These are phyloP conservation scores for Biston stratarius DNA, from an alignment of 2,888 invertebrate species.

Conservation along the genomic window DNA sequence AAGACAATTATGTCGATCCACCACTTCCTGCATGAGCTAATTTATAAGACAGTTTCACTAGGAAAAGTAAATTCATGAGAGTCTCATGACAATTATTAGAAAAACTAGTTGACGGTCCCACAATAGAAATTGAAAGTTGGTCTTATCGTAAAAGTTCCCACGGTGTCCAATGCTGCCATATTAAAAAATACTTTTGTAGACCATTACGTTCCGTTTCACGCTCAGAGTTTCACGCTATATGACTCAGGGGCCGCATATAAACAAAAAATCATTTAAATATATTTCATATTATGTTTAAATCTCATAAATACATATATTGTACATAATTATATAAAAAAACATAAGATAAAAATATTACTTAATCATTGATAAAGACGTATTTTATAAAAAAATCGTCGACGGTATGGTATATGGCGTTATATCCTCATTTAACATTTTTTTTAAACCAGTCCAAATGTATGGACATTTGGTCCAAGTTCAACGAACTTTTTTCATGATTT, in stretches of 20 bases:
- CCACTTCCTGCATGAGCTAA: slow-evolving; percentile 29
- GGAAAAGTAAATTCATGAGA: slow-evolving; percentile 64
- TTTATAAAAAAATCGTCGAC: too few relatives aligned
- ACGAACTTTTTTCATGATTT: too few relatives aligned
- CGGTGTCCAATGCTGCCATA: slow-evolving; percentile 74
- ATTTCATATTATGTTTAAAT: too few relatives aligned
- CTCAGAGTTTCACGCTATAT: slow-evolving; percentile 51
- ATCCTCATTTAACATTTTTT: too few relatives aligned
- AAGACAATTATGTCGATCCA: slow-evolving; percentile 23
- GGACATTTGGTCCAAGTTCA: too few relatives aligned
- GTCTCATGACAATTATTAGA: slow-evolving; percentile 64
- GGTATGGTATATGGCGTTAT: too few relatives aligned
- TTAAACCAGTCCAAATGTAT: too few relatives aligned
- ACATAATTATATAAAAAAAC: too few relatives aligned
- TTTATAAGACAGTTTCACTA: slow-evolving; percentile 47
- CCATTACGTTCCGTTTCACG: slow-evolving; percentile 61
- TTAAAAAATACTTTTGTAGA: slow-evolving; percentile 60
- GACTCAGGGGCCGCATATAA: slow-evolving; percentile 42
- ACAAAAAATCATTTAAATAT: background rate
- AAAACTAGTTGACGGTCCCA: slow-evolving; percentile 48
- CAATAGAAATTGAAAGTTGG: slow-evolving; percentile 74
- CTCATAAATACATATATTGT: too few relatives aligned
- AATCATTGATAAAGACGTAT: too few relatives aligned
- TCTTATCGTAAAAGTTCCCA: slow-evolving; percentile 71
- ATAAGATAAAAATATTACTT: too few relatives aligned